Conservation (phyloP, 2,888 invertebrate species). For the Omphaloscelis lunosa region DNA sequence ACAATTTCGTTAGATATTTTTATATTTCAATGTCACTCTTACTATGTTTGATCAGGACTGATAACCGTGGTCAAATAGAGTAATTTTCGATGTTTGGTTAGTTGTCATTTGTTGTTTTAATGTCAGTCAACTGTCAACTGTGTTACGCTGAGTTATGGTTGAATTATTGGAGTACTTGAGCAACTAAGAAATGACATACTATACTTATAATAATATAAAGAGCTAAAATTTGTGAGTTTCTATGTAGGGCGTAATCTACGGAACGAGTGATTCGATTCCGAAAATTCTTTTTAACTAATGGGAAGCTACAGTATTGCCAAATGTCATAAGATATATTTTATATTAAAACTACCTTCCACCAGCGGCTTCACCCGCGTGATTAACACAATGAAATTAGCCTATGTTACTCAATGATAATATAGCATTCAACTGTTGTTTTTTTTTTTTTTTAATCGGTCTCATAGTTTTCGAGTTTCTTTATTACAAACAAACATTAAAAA, state of each 20-base stretch:
- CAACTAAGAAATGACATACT: background rate
- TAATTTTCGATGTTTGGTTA: conserved; percentile 34
- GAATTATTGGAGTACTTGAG: background rate
- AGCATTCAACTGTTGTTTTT: too few relatives aligned
- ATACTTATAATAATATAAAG: background rate
- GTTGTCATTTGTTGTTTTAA: conserved; percentile 16
- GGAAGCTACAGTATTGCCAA: background rate
- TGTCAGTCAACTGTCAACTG: conserved; percentile 17
- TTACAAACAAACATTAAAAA: too few relatives aligned
- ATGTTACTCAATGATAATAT: too few relatives aligned
- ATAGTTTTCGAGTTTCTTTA: too few relatives aligned
- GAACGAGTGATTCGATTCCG: background rate
- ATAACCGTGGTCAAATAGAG: conserved; percentile 28
- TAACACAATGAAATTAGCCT: too few relatives aligned
- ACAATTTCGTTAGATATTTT: conserved; percentile 27
- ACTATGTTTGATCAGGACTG: conserved; percentile 22
- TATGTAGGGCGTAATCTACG: background rate
- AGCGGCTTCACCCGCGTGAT: too few relatives aligned
- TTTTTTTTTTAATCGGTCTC: too few relatives aligned
- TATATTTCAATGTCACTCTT: conserved; percentile 49
- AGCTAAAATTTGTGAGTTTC: background rate
- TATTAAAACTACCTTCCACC: background rate
- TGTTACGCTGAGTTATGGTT: background rate
- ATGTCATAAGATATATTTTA: background rate
- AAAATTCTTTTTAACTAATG: background rate